Conservation (phyloP, 2,888 invertebrate species). For the Epicampocera succincta region DNA sequence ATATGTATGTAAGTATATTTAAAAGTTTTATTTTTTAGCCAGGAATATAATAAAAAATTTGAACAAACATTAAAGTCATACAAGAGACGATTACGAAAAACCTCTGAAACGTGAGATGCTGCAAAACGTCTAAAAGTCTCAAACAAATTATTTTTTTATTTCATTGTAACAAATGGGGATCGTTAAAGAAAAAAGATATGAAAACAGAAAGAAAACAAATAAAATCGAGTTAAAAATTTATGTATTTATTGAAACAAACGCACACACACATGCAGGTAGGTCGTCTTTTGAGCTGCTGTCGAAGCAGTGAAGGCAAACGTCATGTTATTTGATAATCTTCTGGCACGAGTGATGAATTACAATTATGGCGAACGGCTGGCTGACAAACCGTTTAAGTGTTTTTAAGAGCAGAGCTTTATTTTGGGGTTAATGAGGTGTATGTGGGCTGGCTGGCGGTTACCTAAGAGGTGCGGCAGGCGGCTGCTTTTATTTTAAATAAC, state of each 20-base stretch:
- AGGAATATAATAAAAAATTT: constrained; percentile 7
- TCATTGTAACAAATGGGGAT: constrained; percentile 4
- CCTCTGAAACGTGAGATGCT: constrained; percentile 56
- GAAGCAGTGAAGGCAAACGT: constrained; percentile 47
- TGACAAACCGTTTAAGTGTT: neutral
- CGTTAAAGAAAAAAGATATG: neutral
- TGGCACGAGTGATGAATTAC: constrained; percentile 25
- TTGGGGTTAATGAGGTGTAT: constrained; percentile 13
- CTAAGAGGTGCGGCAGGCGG: neutral
- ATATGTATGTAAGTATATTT: neutral
- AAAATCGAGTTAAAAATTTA: constrained; percentile 31
- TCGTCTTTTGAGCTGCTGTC: constrained; percentile 15
- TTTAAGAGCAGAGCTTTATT: neutral
- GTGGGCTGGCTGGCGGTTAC: neutral
- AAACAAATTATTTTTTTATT: neutral
- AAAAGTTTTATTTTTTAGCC: constrained; percentile 1
- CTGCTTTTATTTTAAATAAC: neutral
- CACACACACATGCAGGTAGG: too few species aligned
- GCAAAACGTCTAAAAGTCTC: constrained; percentile 19
- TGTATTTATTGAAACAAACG: constrained; percentile 18
- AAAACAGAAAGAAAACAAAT: constrained; percentile 27
- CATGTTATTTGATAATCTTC: constrained; percentile 12
- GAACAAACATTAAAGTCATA: constrained; percentile 32
- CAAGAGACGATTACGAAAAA: constrained; percentile 6
- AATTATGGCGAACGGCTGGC: constrained; percentile 24